Evolutionary conservation across 1,140 invertebrate genomes (phyloP).

Genomic region (Odontomachus brunneus): DNA sequence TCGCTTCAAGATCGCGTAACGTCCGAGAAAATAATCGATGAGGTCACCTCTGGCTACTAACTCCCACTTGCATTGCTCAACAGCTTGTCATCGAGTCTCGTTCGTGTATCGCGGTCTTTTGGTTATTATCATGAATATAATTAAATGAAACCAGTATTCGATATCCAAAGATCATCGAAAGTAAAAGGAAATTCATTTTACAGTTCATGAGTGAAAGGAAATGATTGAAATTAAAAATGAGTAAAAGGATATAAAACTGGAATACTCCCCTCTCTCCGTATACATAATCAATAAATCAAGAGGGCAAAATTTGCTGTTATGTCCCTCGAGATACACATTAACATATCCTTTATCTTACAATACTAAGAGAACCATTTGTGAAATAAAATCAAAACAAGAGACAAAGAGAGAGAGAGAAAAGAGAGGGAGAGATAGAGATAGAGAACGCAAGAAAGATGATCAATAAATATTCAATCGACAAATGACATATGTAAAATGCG

Average conservation of each 20-base stretch:
- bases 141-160: background rate
- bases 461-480: background rate
- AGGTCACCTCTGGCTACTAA: background rate
- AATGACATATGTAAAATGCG: constrained; percentile 10
- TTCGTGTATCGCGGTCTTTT: background rate
- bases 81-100: background rate
- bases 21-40: background rate
- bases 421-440: too few relatives aligned
- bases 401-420: background rate
- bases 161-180: too few relatives aligned
- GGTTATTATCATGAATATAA: background rate
- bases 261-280: too few relatives aligned
- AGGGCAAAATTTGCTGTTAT: too few relatives aligned
- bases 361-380: background rate
- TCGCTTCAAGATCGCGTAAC: background rate
- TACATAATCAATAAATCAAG: too few relatives aligned
- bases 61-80: background rate
- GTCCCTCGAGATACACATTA: too few relatives aligned
- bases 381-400: background rate
- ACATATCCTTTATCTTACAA: background rate
- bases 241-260: background rate
- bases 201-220: background rate
- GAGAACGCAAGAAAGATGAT: background rate
- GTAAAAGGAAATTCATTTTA: background rate
- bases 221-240: background rate